These are phyloP conservation scores for Deilephila porcellus DNA, from an alignment of 2,888 invertebrate genomes.

Conservation along the genomic window DNA sequence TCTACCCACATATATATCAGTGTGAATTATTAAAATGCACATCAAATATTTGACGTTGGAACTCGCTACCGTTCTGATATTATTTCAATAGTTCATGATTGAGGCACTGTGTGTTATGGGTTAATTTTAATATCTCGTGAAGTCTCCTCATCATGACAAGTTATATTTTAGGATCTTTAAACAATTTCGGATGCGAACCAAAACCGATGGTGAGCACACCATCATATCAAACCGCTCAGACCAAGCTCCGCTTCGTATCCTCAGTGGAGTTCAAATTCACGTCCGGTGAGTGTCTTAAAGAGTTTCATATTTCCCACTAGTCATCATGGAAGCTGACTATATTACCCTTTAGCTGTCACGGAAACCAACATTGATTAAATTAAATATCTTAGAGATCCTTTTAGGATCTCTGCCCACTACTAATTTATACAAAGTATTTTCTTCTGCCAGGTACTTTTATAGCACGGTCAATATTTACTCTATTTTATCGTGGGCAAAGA, in stretches of 20 bases:
- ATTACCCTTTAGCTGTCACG: no score
- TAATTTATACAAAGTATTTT: no score
- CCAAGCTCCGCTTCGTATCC: conserved; percentile 92
- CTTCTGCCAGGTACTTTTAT: no score
- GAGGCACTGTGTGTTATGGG: neutral
- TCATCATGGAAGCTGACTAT: no score
- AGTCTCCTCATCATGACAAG: neutral
- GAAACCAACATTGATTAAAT: no score
- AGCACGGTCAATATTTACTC: no score
- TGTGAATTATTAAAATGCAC: no score
- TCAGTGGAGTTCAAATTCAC: conserved; percentile 92
- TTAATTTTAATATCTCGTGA: neutral
- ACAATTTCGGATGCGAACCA: conserved; percentile 61
- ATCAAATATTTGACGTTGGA: no score
- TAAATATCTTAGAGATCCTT: no score
- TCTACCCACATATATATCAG: no score
- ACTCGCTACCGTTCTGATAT: no score
- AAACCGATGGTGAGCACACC: conserved; percentile 65
- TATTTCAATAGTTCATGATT: neutral
- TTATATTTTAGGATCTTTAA: conserved; percentile 53
- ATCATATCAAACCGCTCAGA: conserved; percentile 76
- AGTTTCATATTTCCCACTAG: neutral
- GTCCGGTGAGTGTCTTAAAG: conserved; percentile 82
- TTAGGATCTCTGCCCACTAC: no score
- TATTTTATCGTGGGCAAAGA: neutral